These are phyloP conservation scores for Hyles euphorbiae DNA, from an alignment of 1,140 invertebrate genomes.

Conservation along the genomic window DNA sequence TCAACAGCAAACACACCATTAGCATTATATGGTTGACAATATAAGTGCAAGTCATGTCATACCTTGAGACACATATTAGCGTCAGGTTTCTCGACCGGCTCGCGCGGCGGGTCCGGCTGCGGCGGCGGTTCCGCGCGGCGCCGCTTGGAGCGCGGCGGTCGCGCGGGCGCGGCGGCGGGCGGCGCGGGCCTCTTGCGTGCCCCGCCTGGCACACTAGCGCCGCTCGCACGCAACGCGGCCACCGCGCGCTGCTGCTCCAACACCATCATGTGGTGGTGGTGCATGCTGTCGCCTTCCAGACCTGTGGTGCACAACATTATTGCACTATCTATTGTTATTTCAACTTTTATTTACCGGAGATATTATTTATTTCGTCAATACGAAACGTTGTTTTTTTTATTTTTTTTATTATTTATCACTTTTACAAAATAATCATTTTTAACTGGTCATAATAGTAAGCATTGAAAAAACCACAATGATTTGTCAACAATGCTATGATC, in stretches of 20 bases:
- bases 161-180: slow-evolving; percentile 43
- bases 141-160: slow-evolving; percentile 48
- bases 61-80: slow-evolving; percentile 88
- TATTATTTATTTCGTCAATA: too few relatives aligned
- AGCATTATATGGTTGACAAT: too few relatives aligned
- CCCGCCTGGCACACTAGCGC: slow-evolving; percentile 48
- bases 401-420: too few relatives aligned
- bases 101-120: slow-evolving; percentile 72
- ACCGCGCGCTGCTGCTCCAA: slow-evolving; percentile 67
- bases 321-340: too few relatives aligned
- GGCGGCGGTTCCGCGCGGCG: slow-evolving; percentile 65
- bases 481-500: too few relatives aligned
- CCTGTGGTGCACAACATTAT: slow-evolving; percentile 31
- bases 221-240: slow-evolving; percentile 54
- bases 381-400: too few relatives aligned
- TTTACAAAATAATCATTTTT: too few relatives aligned
- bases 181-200: slow-evolving; percentile 72
- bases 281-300: slow-evolving; percentile 57
- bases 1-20: too few relatives aligned
- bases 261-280: slow-evolving; percentile 70
- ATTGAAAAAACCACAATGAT: too few relatives aligned
- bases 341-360: too few relatives aligned
- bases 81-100: slow-evolving; percentile 85
- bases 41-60: too few relatives aligned
- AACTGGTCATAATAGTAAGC: too few relatives aligned